Conservation (phyloP, 2,797 vertebrate species). For the Oreochromis grahami region DNA sequence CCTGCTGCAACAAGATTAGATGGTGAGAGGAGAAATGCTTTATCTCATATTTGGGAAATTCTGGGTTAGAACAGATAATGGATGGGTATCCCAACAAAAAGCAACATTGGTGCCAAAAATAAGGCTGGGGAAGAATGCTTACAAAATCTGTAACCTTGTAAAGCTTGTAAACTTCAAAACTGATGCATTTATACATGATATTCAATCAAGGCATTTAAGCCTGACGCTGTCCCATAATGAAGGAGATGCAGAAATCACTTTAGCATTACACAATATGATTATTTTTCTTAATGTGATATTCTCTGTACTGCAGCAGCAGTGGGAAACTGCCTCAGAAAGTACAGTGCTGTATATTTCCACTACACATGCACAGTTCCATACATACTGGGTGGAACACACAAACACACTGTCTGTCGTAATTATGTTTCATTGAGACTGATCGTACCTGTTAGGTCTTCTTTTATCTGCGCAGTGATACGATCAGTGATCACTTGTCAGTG, state of each 20-base stretch:
- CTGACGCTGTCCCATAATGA: background rate
- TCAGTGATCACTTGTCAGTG: background rate
- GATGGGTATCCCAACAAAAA: rapidly evolving
- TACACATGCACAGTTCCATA: background rate
- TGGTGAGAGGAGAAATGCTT: background rate
- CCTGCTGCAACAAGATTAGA: background rate
- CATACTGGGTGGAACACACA: background rate
- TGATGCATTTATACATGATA: background rate
- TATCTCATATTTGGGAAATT: background rate
- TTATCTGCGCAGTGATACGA: conserved; percentile 19
- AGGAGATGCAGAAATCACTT: background rate
- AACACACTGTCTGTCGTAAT: background rate
- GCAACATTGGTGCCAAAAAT: background rate
- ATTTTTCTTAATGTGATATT: background rate
- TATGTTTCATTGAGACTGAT: conserved; percentile 5
- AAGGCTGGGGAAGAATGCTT: background rate
- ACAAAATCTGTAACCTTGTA: background rate
- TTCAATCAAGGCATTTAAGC: background rate
- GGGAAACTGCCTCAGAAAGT: background rate
- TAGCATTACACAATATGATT: background rate
- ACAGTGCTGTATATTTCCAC: background rate
- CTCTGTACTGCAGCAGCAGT: background rate
- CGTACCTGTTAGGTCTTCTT: conserved; percentile 2
- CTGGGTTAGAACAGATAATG: background rate
- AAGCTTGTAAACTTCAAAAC: background rate